Percentiles rank a stretch among this genome's conserved stretches.
Conservation (phyloP, 1,140 invertebrate species). For the Akabosia matsudoensis region DNA sequence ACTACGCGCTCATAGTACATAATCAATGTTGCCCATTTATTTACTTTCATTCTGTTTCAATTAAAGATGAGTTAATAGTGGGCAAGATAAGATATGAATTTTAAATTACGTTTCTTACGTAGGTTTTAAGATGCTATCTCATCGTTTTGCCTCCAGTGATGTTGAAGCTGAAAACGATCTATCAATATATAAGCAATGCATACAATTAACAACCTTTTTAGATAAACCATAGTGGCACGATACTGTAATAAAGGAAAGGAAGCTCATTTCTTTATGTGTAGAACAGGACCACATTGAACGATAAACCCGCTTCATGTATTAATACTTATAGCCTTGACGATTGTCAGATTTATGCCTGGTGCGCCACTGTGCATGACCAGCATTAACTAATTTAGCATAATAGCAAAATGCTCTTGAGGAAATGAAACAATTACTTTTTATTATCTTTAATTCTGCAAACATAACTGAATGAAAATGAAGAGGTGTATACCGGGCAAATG, state of each 20-base stretch:
- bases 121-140: neutral
- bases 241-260: too few relatives aligned
- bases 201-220: too few relatives aligned
- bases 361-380: neutral
- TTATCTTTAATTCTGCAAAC: neutral
- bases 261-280: too few relatives aligned
- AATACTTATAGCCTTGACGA: neutral
- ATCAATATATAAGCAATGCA: too few relatives aligned
- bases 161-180: too few relatives aligned
- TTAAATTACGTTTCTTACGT: neutral
- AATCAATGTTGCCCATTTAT: neutral
- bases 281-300: neutral
- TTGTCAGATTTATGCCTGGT: neutral
- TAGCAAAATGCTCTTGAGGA: conserved; percentile 12
- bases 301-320: neutral
- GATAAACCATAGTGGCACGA: too few relatives aligned
- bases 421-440: conserved; percentile 2
- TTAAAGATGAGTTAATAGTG: neutral
- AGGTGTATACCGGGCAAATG: neutral
- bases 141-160: neutral
- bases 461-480: neutral
- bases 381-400: neutral
- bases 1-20: neutral
- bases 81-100: neutral
- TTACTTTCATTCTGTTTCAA: neutral